Base-by-base conservation (phyloP, 2,113 vertebrate genomes). In the Cavia porcellus region DNA sequence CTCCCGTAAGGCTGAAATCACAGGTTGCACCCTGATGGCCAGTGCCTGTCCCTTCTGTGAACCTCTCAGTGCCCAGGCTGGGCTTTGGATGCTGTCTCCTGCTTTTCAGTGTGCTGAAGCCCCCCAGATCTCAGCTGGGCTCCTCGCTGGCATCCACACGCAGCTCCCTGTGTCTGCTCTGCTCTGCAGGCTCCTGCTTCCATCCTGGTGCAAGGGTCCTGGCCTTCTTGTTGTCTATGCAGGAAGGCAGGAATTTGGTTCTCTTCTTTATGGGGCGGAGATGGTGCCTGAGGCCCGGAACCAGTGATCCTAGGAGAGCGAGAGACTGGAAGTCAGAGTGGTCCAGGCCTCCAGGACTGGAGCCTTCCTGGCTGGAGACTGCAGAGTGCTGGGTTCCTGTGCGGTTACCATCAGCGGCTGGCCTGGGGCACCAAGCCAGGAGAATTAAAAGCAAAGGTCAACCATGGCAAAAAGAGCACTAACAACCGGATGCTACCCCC, bases 341-440 rank as follows among this genome's bases (percentile, higher is more conserved):
- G 2, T 70, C 14, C 25, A 30, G 35, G 8, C 3, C 4, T 47
- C 2, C 47, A 1, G 24, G 3, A 30, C 32, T 20, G 1, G 1
- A 52, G 14, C 1, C 52, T 50, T 72, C 55, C 28, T 42, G 19
- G 28, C 50, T 72, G 55, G 24, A 62, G 61, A 62, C 1, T 0
- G n/a, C 6, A 30, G 72, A 32, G 38, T 7, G 38, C 6, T n/a
- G n/a, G 4, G 14, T 42, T 77, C 13, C 14, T 4, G 25, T 14
- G 25, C 3, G 19, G 10, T 14, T n/a, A 13, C 14, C 30, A 6
- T 47, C 68, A 19, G 1, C 25, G 8, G 20, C 38, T 61, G 79
- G 14, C n/a, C 10, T 81, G 52, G 25, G 7, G 30, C 47, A 75
- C 1, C 42, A 28, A 0, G 20, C 30, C 3, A 30, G 30, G 24